Evolutionary conservation across 1,140 invertebrate genomes (phyloP).

Genomic region (Octopus sinensis): DNA sequence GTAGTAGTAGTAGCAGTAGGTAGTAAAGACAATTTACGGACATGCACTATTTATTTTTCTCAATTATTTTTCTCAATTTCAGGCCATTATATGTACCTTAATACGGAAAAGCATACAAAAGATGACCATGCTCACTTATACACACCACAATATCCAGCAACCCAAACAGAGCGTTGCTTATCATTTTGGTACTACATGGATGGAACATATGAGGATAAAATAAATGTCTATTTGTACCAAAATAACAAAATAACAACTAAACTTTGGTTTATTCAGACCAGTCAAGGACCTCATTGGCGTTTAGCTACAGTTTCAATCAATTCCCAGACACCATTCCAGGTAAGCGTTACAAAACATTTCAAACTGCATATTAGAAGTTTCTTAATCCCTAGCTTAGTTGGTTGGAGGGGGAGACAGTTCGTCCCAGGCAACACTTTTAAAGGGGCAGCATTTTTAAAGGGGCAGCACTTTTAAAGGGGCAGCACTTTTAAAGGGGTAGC

Average conservation of each 20-base stretch:
- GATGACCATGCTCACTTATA: neutral
- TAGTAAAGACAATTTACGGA: neutral
- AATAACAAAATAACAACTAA: neutral
- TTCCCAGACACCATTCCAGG: neutral
- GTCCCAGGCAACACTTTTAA: too few species aligned
- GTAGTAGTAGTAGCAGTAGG: too few species aligned
- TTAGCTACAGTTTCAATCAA: neutral
- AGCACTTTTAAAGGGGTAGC: too few species aligned
- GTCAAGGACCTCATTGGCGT: neutral
- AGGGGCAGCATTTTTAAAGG: too few species aligned
- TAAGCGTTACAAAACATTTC: neutral
- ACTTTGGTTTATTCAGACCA: neutral
- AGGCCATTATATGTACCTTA: constrained; percentile 2
- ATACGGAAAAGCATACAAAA: neutral
- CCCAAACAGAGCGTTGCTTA: neutral
- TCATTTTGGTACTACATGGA: neutral
- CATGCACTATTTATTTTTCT: neutral
- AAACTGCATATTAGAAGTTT: too few species aligned
- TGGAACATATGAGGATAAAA: neutral
- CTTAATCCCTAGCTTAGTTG: too few species aligned
- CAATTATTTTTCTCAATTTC: neutral
- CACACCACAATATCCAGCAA: neutral
- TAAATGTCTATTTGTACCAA: neutral
- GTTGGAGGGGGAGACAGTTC: too few species aligned
- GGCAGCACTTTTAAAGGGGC: too few species aligned